phyloP scores from a whole-genome alignment of 2,797 vertebrate genomes.

The Scyliorhinus canicula region DNA sequence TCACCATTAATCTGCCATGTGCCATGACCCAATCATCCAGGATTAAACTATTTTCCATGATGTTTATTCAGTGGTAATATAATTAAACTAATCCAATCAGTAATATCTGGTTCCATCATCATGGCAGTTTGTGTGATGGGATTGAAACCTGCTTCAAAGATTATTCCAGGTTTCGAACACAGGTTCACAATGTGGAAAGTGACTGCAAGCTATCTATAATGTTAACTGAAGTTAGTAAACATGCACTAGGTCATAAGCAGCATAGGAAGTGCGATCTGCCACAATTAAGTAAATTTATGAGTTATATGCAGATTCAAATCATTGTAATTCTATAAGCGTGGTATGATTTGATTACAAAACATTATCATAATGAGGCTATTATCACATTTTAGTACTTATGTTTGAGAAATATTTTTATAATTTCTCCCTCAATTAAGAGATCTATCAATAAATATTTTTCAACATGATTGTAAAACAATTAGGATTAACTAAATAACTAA shows the following conservation, averaged over 20 bases:
- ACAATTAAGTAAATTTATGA: not conserved
- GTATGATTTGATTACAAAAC: not conserved
- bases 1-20: not conserved
- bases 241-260: not conserved
- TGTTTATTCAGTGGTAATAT: not conserved
- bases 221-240: not conserved
- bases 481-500: not conserved
- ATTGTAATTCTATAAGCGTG: not conserved
- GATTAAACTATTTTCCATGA: not conserved
- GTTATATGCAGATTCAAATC: not conserved
- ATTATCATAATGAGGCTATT: not conserved
- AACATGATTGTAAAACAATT: not conserved
- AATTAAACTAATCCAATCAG: not conserved
- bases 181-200: not conserved
- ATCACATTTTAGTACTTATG: not conserved
- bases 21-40: not conserved
- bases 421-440: not conserved
- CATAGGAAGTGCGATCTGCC: not conserved
- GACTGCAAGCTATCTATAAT: not conserved
- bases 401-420: not conserved
- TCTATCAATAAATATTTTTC: not conserved
- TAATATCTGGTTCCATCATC: not conserved
- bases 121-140: not conserved
- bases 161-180: not conserved
- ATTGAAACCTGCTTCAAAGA: not conserved